Evolutionary conservation across 2,888 invertebrate genomes (phyloP).

Genomic region (Ligdia adustata): DNA sequence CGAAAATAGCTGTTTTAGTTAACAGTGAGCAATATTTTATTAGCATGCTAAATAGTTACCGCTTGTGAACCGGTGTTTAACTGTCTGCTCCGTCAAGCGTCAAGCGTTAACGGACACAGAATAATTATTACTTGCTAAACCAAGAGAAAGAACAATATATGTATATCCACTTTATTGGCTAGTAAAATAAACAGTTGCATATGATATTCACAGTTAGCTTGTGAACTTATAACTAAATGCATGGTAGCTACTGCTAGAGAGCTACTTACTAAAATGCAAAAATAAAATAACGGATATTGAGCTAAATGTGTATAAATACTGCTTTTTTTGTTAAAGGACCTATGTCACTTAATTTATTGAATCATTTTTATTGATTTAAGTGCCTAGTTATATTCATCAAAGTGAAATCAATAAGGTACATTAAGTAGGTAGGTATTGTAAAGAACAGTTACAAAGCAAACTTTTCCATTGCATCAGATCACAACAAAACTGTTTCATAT

Average conservation of each 20-base stretch:
- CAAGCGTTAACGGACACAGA: constrained; percentile 55
- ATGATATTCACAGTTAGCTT: no score
- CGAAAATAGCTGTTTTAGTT: constrained; percentile 35
- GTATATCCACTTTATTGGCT: constrained; percentile 9
- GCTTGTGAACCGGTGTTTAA: constrained; percentile 63
- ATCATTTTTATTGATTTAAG: neutral
- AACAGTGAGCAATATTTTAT: constrained; percentile 43
- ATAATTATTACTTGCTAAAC: constrained; percentile 47
- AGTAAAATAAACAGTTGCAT: constrained; percentile 4
- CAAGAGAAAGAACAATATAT: constrained; percentile 27
- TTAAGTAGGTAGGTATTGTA: constrained; percentile 1
- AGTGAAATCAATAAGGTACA: neutral
- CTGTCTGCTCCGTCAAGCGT: constrained; percentile 63
- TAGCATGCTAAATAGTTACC: constrained; percentile 47
- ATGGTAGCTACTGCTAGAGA: no score
- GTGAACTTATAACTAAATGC: no score
- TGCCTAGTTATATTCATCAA: neutral
- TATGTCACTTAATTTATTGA: no score
- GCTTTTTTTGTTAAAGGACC: no score
- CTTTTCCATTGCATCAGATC: constrained; percentile 29
- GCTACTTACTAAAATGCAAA: no score
- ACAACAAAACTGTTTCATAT: constrained; percentile 46
- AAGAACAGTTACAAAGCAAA: constrained; percentile 37
- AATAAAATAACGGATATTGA: no score
- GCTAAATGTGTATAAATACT: no score